Conservation (phyloP, 2,888 invertebrate genomes). For the Vesta saturnalis region DNA sequence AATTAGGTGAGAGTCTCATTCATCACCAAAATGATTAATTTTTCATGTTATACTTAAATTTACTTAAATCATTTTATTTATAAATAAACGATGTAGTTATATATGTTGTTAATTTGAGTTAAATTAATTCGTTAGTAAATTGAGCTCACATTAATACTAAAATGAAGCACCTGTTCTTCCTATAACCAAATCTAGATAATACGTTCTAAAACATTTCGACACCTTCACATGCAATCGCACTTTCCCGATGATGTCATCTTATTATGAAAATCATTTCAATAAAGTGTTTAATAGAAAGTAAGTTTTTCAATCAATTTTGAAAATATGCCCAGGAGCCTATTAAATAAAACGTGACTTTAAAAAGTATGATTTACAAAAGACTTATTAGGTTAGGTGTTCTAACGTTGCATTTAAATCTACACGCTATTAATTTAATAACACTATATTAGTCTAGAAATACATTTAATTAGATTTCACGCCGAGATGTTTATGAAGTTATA, state of each 20-base stretch:
- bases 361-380: not conserved
- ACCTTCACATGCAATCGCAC: not conserved
- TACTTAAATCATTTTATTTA: not conserved
- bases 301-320: not conserved
- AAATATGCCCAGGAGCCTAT: not conserved
- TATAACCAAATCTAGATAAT: not conserved
- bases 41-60: not conserved
- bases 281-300: not conserved
- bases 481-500: constrained; percentile 7
- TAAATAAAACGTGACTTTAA: not conserved
- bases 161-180: constrained; percentile 4
- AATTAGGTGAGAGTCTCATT: constrained; percentile 1
- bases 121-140: not conserved
- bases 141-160: too few species aligned
- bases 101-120: too few species aligned
- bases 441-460: constrained; percentile 5
- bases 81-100: not conserved
- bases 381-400: too few species aligned
- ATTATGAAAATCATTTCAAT: not conserved
- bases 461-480: constrained; percentile 11
- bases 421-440: constrained; percentile 2
- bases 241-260: not conserved
- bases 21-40: not conserved
- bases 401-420: constrained; percentile 5
- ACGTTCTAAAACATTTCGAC: not conserved